Conservation (phyloP, 2,888 invertebrate genomes). For the Scaptomyza tumidula region DNA sequence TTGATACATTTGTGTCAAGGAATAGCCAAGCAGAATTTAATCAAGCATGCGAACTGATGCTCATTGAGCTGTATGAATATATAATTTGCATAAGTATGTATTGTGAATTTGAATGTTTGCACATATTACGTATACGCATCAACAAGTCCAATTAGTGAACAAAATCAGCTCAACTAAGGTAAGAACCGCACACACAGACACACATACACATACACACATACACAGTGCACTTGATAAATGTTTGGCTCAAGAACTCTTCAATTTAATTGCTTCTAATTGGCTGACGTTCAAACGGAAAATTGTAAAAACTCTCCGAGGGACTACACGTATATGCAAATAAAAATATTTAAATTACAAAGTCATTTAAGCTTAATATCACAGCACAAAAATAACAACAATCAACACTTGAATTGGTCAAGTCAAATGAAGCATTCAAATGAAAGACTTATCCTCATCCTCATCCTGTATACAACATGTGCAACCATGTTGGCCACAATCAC, state of each 20-base stretch:
- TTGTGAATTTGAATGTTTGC: constrained; percentile 22
- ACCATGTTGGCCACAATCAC: constrained; percentile 66
- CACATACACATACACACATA: too few relatives aligned
- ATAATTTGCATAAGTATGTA: constrained; percentile 13
- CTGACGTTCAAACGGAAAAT: not conserved
- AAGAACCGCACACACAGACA: not conserved
- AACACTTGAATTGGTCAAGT: constrained; percentile 68
- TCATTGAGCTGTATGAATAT: constrained; percentile 37
- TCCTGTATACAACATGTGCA: constrained; percentile 17
- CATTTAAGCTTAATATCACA: constrained; percentile 53
- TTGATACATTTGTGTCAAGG: constrained; percentile 8
- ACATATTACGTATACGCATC: constrained; percentile 28
- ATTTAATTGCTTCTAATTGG: constrained; percentile 28
- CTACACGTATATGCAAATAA: constrained; percentile 43
- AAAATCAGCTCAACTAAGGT: constrained; percentile 6
- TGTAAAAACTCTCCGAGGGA: not conserved
- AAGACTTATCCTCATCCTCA: not conserved
- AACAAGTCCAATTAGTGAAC: constrained; percentile 41
- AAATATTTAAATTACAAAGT: constrained; percentile 60
- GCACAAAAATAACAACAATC: constrained; percentile 21
- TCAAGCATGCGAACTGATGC: constrained; percentile 51
- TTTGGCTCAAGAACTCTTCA: not conserved
- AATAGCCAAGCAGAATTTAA: constrained; percentile 37
- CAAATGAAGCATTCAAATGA: constrained; percentile 61
- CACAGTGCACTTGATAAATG: constrained; percentile 29